Percentiles rank a stretch among this genome's conserved stretches.
phyloP scores from a whole-genome alignment of 2,888 invertebrate genomes.

The Phyllotreta cruciferae region DNA sequence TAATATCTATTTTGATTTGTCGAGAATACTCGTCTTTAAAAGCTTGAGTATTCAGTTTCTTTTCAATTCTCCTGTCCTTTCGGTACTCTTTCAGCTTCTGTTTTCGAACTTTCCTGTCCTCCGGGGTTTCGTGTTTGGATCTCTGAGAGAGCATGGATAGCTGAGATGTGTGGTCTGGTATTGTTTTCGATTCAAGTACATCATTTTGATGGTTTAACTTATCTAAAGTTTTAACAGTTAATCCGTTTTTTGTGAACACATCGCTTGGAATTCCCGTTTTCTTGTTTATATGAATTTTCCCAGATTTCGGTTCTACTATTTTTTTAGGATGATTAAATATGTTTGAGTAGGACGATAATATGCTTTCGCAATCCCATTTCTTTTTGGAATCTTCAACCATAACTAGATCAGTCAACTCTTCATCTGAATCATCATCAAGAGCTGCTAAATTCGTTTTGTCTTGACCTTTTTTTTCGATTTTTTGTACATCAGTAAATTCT shows the following conservation, averaged over 20 bases:
- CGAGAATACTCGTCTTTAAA: slow-evolving; percentile 87
- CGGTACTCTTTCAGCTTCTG: slow-evolving; percentile 79
- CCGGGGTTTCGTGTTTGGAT: slow-evolving; percentile 78
- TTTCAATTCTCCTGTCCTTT: slow-evolving; percentile 79
- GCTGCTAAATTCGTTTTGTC: slow-evolving; percentile 48
- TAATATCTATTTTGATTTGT: slow-evolving; percentile 78
- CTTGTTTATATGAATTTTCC: slow-evolving; percentile 73
- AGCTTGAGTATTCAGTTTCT: slow-evolving; percentile 80
- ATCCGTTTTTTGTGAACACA: slow-evolving; percentile 66
- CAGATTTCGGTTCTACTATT: slow-evolving; percentile 76
- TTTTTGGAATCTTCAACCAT: slow-evolving; percentile 70
- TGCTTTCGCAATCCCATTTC: slow-evolving; percentile 92
- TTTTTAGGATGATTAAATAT: slow-evolving; percentile 91
- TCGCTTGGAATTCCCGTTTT: slow-evolving; percentile 79
- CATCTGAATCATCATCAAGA: slow-evolving; percentile 48
- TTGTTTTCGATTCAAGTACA: slow-evolving; percentile 64
- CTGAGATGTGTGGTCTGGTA: slow-evolving; percentile 70
- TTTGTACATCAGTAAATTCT: slow-evolving; percentile 73
- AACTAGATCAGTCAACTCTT: slow-evolving; percentile 63
- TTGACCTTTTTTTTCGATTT: slow-evolving; percentile 66
- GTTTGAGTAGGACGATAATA: slow-evolving; percentile 89
- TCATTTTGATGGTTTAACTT: slow-evolving; percentile 66
- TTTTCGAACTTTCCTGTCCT: slow-evolving; percentile 81
- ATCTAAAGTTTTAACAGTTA: slow-evolving; percentile 75
- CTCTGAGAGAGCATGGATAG: slow-evolving; percentile 73